These are phyloP conservation scores for Orthochromis malagaraziensis DNA, from an alignment of 2,113 vertebrate genomes.

Conservation along the genomic window DNA sequence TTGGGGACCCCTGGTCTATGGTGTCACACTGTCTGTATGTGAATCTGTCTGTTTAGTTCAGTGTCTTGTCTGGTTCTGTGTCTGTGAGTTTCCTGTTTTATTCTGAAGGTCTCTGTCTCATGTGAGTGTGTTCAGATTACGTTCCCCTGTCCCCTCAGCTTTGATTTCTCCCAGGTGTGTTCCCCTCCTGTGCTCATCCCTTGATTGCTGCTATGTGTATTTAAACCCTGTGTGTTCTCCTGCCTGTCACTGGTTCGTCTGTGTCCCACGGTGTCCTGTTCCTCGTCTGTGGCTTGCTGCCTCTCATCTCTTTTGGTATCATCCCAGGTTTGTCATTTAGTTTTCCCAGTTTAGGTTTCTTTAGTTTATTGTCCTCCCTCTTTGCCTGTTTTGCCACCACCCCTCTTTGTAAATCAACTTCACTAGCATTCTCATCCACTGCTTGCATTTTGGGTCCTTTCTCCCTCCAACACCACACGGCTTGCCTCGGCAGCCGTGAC, in stretches of 20 bases:
- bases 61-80: no score
- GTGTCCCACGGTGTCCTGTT: fast-evolving
- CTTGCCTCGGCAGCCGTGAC: neutral
- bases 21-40: no score
- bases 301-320: neutral
- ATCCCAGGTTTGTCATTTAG: neutral
- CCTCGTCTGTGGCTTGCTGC: fast-evolving
- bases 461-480: neutral
- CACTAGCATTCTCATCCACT: neutral
- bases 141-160: neutral
- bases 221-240: neutral
- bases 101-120: no score
- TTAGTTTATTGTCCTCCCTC: neutral
- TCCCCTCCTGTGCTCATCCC: neutral
- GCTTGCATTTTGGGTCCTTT: neutral
- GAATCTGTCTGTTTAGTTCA: no score
- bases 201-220: fast-evolving
- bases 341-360: neutral
- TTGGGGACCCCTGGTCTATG: no score
- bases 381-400: neutral
- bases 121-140: fast-evolving
- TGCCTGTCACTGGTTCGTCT: fast-evolving
- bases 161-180: neutral
- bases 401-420: neutral
- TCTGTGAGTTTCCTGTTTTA: no score